phyloP scores from a whole-genome alignment of 2,113 vertebrate genomes.

The Centrocercus urophasianus region DNA sequence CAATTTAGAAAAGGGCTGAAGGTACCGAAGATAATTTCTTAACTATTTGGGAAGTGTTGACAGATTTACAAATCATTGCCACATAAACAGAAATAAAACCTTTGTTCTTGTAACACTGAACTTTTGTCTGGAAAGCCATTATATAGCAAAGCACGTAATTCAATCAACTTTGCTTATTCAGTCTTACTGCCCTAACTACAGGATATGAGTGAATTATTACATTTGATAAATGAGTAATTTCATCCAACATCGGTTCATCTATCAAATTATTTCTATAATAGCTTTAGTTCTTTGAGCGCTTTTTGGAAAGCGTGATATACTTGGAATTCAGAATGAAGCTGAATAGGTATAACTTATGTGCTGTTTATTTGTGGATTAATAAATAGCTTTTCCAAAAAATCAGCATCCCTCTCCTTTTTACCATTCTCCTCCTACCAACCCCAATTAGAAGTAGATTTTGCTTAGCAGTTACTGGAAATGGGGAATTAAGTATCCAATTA shows the following conservation, averaged over 20 bases:
- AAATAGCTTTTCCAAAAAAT: background rate
- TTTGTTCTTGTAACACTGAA: background rate
- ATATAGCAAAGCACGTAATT: background rate
- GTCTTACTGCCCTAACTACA: background rate
- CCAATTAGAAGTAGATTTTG: background rate
- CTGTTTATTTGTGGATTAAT: background rate
- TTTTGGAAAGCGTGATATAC: background rate
- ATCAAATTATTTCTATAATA: background rate
- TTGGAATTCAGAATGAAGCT: background rate
- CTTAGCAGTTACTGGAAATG: slow-evolving; percentile 1
- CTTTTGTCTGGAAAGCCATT: background rate
- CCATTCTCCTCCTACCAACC: background rate
- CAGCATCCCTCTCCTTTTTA: background rate
- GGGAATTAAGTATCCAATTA: slow-evolving; percentile 38
- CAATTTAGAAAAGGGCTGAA: background rate
- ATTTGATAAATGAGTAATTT: background rate
- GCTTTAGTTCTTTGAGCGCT: background rate
- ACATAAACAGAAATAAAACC: background rate
- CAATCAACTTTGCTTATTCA: background rate
- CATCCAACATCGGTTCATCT: background rate
- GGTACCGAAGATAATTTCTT: background rate
- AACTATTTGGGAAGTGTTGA: background rate
- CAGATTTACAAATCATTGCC: background rate
- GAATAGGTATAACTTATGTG: background rate
- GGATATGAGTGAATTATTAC: background rate